These are phyloP conservation scores for Ascidia mentula DNA, from an alignment of 23 tunicate genomes.

Conservation along the genomic window DNA sequence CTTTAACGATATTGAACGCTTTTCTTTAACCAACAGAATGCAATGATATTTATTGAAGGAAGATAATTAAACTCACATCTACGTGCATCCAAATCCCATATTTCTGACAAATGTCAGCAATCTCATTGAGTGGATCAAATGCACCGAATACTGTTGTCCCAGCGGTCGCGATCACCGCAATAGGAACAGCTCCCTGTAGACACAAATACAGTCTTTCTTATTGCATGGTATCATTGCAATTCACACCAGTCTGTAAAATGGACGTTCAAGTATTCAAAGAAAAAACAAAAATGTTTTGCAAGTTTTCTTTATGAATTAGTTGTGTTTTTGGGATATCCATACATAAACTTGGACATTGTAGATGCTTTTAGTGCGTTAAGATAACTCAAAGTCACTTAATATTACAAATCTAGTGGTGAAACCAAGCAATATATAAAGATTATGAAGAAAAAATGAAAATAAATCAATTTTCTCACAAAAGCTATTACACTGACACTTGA, in stretches of 20 bases:
- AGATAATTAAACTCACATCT: slow-evolving; percentile 40
- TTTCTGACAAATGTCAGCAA: slow-evolving; percentile 67
- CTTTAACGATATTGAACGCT: too few relatives aligned
- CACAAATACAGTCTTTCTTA: background rate
- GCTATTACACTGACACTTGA: too few relatives aligned
- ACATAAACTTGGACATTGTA: background rate
- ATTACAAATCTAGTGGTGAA: too few relatives aligned
- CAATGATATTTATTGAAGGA: background rate
- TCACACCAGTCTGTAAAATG: too few relatives aligned
- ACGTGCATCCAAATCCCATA: slow-evolving; percentile 73
- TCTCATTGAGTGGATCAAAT: slow-evolving; percentile 52
- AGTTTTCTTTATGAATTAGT: too few relatives aligned
- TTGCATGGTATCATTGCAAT: background rate
- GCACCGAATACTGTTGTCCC: slow-evolving; percentile 83
- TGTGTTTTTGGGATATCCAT: too few relatives aligned
- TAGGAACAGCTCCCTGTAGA: slow-evolving; percentile 45
- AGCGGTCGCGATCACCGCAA: slow-evolving; percentile 58
- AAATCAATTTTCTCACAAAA: too few relatives aligned
- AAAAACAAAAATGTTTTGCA: background rate
- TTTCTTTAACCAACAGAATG: too few relatives aligned
- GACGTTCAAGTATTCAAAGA: too few relatives aligned
- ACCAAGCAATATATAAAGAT: too few relatives aligned
- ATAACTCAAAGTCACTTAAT: too few relatives aligned
- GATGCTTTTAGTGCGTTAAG: background rate
- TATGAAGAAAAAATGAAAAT: too few relatives aligned